Percentiles rank a stretch among this genome's conserved stretches.
Evolutionary conservation across 1,140 invertebrate genomes (phyloP).

Genomic region (Drosophila ananassae): DNA sequence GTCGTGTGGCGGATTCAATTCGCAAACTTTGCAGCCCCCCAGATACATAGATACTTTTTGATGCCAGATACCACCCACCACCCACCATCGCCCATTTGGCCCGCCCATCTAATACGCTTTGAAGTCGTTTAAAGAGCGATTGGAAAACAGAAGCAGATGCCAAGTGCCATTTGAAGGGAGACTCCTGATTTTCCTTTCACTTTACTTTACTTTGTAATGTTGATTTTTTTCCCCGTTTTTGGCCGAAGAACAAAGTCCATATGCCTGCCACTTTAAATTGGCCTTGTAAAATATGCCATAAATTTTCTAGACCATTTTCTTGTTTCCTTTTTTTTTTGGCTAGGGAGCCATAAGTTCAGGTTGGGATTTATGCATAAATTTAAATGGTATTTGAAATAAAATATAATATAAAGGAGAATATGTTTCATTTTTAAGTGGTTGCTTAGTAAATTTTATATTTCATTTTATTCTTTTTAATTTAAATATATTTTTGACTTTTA

Average conservation of each 20-base stretch:
- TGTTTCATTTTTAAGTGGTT: no score
- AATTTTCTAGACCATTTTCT: background rate
- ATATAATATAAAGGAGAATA: no score
- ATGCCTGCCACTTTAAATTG: background rate
- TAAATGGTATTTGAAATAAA: no score
- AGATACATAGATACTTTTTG: conserved; percentile 51
- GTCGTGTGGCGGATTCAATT: conserved; percentile 84
- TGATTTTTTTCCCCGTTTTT: background rate
- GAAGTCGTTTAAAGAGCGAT: conserved; percentile 48
- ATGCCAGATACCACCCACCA: conserved; percentile 11
- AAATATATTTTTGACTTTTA: no score
- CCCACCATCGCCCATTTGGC: background rate
- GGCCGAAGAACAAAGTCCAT: background rate
- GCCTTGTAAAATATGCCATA: conserved; percentile 1
- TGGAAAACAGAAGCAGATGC: conserved; percentile 45
- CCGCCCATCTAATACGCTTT: conserved; percentile 18
- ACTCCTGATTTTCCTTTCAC: background rate
- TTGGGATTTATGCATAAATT: background rate
- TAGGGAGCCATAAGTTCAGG: background rate
- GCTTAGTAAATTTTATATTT: no score
- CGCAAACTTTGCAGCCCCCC: conserved; percentile 72
- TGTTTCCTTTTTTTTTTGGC: no score
- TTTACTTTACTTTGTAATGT: conserved; percentile 4
- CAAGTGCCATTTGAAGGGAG: conserved; percentile 28
- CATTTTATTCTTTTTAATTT: no score